Percentiles rank a stretch among this genome's conserved stretches.
These are phyloP conservation scores for Neria commutata DNA, from an alignment of 2,888 invertebrate genomes.

Conservation along the genomic window DNA sequence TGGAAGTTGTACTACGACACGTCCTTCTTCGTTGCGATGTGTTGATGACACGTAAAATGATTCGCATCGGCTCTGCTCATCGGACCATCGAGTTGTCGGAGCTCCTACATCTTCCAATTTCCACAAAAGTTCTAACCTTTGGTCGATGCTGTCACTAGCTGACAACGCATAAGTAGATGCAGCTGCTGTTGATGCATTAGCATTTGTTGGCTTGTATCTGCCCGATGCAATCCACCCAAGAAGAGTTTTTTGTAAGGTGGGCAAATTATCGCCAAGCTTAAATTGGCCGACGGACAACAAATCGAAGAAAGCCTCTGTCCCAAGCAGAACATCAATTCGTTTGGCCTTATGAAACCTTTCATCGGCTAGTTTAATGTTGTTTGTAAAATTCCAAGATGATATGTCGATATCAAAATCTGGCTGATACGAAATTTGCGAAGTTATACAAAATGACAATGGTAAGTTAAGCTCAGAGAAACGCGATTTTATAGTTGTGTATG, in stretches of 20 bases:
- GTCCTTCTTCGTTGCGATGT: no score
- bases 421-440: neutral
- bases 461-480: neutral
- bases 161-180: constrained; percentile 6
- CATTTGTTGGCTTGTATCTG: constrained; percentile 8
- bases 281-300: constrained; percentile 28
- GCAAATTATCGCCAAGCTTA: constrained; percentile 22
- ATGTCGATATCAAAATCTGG: constrained; percentile 16
- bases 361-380: no score
- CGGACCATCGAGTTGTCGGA: no score
- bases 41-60: no score
- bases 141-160: no score
- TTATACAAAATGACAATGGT: neutral
- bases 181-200: neutral
- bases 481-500: neutral
- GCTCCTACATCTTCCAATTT: no score
- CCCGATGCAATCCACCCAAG: constrained; percentile 25
- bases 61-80: constrained; percentile 19
- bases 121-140: no score
- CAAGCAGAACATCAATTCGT: no score
- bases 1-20: no score
- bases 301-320: constrained; percentile 26
- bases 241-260: no score
- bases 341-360: no score
- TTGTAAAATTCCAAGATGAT: constrained; percentile 20